These are phyloP conservation scores for Poeciliopsis occidentalis DNA, from an alignment of 2,113 vertebrate species.

Conservation along the genomic window DNA sequence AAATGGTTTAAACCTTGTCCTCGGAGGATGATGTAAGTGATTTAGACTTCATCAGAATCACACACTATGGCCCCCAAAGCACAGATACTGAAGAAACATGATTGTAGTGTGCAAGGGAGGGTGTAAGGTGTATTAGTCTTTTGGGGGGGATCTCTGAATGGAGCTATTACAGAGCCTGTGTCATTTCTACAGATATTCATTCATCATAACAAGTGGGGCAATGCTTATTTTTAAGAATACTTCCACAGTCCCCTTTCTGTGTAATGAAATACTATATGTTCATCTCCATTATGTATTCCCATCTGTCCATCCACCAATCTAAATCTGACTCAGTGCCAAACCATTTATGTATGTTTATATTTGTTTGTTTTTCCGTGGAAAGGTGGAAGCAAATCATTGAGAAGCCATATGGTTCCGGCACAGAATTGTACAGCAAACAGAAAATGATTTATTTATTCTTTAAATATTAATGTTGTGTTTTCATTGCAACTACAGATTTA, in stretches of 20 bases:
- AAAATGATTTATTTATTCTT: background rate
- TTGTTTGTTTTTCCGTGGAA: background rate
- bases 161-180: constrained; percentile 58
- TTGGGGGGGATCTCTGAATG: constrained; percentile 48
- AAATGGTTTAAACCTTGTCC: constrained; percentile 49
- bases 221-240: constrained; percentile 30
- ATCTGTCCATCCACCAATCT: constrained; percentile 17
- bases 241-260: constrained; percentile 22
- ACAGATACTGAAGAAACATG: constrained; percentile 53
- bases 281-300: constrained; percentile 13
- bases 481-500: too few species aligned
- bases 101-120: constrained; percentile 37
- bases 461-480: background rate
- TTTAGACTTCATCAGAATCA: constrained; percentile 69
- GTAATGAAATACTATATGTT: constrained; percentile 13
- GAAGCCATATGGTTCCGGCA: background rate
- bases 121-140: constrained; percentile 51
- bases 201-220: constrained; percentile 55
- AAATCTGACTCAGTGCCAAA: constrained; percentile 6
- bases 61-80: constrained; percentile 62
- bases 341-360: background rate
- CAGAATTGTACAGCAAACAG: background rate
- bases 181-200: constrained; percentile 62
- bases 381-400: background rate
- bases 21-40: constrained; percentile 64